Evolutionary conservation across 2,113 vertebrate genomes (phyloP).

Genomic region (Urocynchramus pylzowi): DNA sequence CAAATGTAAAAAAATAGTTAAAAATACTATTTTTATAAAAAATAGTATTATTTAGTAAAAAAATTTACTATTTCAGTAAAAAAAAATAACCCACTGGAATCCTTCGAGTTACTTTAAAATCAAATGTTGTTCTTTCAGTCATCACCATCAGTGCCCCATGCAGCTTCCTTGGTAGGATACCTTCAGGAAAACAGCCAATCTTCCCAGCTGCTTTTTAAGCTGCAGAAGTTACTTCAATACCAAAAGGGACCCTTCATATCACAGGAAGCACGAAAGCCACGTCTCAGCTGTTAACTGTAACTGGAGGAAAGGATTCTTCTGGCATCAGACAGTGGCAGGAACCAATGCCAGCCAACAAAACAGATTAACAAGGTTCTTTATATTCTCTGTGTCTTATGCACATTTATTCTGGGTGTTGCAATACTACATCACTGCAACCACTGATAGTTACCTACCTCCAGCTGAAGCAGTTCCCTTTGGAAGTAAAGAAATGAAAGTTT

Average conservation of each 20-base stretch:
- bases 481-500: background rate
- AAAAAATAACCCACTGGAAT: background rate
- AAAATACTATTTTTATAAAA: too few relatives aligned
- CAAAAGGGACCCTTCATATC: background rate
- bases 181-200: background rate
- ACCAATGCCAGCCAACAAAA: background rate
- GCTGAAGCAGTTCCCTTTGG: background rate
- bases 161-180: background rate
- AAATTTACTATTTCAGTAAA: background rate
- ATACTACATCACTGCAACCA: background rate
- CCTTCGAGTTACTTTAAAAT: background rate
- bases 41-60: too few relatives aligned
- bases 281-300: background rate
- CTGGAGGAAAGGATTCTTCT: background rate
- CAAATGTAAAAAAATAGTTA: too few relatives aligned
- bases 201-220: background rate
- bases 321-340: rapidly evolving
- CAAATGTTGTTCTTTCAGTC: background rate
- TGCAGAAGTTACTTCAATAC: background rate
- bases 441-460: background rate
- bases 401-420: background rate
- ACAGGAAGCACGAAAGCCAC: background rate
- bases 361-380: background rate
- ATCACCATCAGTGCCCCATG: background rate
- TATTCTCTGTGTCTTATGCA: background rate